Conservation (phyloP, 2,888 invertebrate genomes). For the Yponomeuta evonymella region DNA sequence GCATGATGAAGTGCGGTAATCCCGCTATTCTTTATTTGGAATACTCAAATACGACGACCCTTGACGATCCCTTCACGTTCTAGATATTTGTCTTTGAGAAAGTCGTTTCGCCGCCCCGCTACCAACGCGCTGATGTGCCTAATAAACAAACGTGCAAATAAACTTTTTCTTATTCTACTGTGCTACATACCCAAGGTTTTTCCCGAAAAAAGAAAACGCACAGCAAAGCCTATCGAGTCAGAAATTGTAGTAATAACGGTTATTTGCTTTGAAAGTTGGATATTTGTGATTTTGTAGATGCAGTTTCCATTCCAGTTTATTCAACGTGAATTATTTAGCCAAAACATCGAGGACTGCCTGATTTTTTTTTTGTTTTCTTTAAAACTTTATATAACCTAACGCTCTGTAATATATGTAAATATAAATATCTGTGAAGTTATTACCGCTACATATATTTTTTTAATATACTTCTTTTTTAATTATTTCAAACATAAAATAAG, state of each 20-base stretch:
- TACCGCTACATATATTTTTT: too few species aligned
- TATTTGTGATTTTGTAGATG: not conserved
- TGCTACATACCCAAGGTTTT: not conserved
- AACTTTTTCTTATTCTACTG: constrained; percentile 11
- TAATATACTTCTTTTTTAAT: too few species aligned
- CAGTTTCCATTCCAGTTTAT: too few species aligned
- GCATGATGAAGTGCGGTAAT: constrained; percentile 6
- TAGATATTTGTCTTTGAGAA: constrained; percentile 10
- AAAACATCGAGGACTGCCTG: too few species aligned
- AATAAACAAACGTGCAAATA: constrained; percentile 16
- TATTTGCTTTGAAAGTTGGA: not conserved
- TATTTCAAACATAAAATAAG: too few species aligned
- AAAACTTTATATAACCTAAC: too few species aligned
- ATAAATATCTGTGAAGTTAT: too few species aligned
- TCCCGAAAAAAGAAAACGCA: not conserved
- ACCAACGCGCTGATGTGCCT: constrained; percentile 5
- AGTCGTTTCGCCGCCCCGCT: not conserved
- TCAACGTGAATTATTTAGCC: not conserved
- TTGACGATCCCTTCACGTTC: not conserved
- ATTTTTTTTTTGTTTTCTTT: too few species aligned
- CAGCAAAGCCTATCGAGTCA: not conserved
- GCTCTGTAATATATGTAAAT: too few species aligned
- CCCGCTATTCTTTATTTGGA: constrained; percentile 1
- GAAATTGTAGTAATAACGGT: not conserved
- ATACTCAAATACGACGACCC: not conserved